Evolutionary conservation across 2,113 vertebrate genomes (phyloP).

Genomic region (Anolis carolinensis): DNA sequence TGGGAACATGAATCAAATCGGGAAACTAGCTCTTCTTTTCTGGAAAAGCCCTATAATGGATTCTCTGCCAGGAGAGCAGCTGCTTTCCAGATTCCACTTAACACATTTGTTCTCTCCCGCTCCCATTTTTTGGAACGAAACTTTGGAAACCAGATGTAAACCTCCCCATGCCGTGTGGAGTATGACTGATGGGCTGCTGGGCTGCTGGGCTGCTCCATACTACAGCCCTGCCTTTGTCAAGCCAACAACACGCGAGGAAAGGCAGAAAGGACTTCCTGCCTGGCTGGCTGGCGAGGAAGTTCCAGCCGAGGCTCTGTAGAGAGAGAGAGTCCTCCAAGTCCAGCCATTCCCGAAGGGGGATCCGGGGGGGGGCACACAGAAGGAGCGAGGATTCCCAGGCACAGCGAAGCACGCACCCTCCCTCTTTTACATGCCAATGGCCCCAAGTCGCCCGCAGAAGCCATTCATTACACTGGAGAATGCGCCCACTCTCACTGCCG

Average conservation of each 20-base stretch:
- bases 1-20: background rate
- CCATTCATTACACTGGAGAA: too few species aligned
- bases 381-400: background rate
- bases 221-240: constrained; percentile 24
- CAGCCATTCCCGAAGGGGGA: background rate
- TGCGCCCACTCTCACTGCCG: too few species aligned
- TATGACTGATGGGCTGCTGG: too few species aligned
- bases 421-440: too few species aligned
- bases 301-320: background rate
- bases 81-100: constrained; percentile 6
- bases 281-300: background rate
- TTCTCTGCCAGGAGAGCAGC: constrained; percentile 17
- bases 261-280: background rate
- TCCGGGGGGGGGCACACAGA: background rate
- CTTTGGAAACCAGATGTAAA: background rate
- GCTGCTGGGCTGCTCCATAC: background rate
- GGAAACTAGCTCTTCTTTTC: background rate
- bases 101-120: background rate
- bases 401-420: too few species aligned
- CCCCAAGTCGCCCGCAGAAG: too few species aligned
- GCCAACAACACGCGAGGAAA: background rate
- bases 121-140: background rate
- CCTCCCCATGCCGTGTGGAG: background rate
- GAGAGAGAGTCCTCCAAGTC: background rate
- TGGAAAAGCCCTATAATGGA: background rate